Evolutionary conservation across 2,888 invertebrate species (phyloP).

Genomic region (Brenthis hecate): DNA sequence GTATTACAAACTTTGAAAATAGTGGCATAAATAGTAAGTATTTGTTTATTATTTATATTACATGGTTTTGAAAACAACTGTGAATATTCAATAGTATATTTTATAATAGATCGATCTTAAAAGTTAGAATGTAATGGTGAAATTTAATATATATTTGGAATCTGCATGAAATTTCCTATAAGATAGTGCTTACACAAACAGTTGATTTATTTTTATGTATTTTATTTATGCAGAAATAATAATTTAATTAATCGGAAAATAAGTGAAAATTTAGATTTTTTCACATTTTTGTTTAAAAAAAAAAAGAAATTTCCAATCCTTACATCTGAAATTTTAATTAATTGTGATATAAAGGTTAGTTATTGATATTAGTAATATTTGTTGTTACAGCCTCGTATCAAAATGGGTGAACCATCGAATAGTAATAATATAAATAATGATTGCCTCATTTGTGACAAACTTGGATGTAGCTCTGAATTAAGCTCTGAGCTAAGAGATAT

Average conservation of each 20-base stretch:
- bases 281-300: too few relatives aligned
- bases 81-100: background rate
- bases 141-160: background rate
- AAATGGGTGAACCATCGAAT: conserved; percentile 23
- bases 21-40: background rate
- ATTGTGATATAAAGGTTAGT: background rate
- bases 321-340: too few relatives aligned
- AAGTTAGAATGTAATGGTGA: background rate
- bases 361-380: conserved; percentile 24
- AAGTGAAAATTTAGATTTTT: too few relatives aligned
- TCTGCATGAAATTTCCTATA: too few relatives aligned
- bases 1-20: conserved; percentile 9
- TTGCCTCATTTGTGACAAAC: background rate
- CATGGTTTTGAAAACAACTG: background rate
- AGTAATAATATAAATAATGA: conserved; percentile 10
- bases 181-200: too few relatives aligned
- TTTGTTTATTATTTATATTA: background rate
- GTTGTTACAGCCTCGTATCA: conserved; percentile 19
- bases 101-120: too few relatives aligned
- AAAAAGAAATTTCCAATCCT: too few relatives aligned
- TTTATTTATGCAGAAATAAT: too few relatives aligned
- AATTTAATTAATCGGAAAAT: too few relatives aligned
- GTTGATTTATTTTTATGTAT: too few relatives aligned
- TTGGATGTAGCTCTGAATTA: background rate
- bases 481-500: background rate